These are phyloP conservation scores for Agelaius phoeniceus DNA, from an alignment of 2,113 vertebrate genomes.

Conservation along the genomic window DNA sequence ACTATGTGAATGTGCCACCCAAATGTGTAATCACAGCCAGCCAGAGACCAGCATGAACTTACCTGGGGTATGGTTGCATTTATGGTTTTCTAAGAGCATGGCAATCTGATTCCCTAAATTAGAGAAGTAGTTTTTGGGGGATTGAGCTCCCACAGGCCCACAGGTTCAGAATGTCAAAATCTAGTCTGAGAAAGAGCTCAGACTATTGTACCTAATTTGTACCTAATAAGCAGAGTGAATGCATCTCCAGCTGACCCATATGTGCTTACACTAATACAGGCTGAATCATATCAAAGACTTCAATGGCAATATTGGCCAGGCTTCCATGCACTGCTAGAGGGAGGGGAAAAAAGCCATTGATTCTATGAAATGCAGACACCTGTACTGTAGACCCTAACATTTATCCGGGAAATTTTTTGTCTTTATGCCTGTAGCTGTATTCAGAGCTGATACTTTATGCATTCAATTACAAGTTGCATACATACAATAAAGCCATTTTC, in stretches of 20 bases:
- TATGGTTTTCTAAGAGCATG: not conserved
- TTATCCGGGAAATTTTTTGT: not conserved
- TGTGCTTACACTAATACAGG: not conserved
- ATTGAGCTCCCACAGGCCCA: not conserved
- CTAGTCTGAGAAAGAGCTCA: not conserved
- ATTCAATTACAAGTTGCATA: not conserved
- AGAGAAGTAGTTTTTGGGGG: not conserved
- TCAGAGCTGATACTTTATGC: not conserved
- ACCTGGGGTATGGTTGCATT: not conserved
- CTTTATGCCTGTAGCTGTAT: not conserved
- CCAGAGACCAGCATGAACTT: not conserved
- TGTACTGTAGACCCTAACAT: not conserved
- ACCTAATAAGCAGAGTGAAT: not conserved
- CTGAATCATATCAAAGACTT: not conserved
- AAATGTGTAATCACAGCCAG: rapidly evolving
- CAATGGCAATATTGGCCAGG: not conserved
- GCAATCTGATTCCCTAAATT: not conserved
- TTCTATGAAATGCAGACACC: not conserved
- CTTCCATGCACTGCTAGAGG: not conserved
- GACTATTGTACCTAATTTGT: not conserved
- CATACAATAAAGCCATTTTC: not conserved
- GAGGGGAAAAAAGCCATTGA: not conserved
- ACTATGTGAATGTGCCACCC: not conserved
- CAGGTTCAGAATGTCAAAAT: not conserved
- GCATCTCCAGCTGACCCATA: not conserved